phyloP scores from a whole-genome alignment of 1,140 invertebrate genomes.

The Heliconius himera region DNA sequence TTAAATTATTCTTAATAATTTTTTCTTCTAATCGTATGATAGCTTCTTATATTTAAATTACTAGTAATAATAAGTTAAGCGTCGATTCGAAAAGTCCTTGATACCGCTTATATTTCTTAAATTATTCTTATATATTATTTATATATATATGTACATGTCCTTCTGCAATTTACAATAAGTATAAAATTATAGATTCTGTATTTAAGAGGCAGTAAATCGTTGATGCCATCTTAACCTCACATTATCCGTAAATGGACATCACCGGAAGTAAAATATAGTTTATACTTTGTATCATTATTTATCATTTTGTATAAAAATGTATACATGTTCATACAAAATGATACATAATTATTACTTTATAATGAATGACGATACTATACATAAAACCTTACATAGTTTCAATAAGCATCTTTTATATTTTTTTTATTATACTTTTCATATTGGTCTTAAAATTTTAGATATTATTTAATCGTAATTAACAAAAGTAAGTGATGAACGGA shows the following conservation, averaged over 20 bases:
- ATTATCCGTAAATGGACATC: not conserved
- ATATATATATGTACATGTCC: not conserved
- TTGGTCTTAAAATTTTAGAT: too few relatives aligned
- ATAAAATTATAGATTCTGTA: not conserved
- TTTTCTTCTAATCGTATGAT: too few relatives aligned
- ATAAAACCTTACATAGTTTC: not conserved
- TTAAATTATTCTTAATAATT: too few relatives aligned
- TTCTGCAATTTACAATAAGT: not conserved
- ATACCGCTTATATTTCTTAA: not conserved
- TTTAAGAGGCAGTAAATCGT: not conserved
- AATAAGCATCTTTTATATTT: not conserved
- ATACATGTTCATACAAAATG: not conserved
- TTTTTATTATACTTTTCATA: not conserved
- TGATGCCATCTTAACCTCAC: conserved; percentile 1
- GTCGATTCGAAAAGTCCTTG: not conserved
- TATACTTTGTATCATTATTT: not conserved
- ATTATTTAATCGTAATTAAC: too few relatives aligned
- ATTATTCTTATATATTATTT: not conserved
- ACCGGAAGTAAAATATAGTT: not conserved
- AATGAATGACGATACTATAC: not conserved
- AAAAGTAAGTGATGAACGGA: too few relatives aligned
- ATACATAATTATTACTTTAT: too few relatives aligned
- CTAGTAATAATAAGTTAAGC: too few relatives aligned
- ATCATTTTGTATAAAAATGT: not conserved
- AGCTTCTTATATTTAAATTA: too few relatives aligned